Evolutionary conservation across 2,113 vertebrate species (phyloP).

Genomic region (Antigone vipio): DNA sequence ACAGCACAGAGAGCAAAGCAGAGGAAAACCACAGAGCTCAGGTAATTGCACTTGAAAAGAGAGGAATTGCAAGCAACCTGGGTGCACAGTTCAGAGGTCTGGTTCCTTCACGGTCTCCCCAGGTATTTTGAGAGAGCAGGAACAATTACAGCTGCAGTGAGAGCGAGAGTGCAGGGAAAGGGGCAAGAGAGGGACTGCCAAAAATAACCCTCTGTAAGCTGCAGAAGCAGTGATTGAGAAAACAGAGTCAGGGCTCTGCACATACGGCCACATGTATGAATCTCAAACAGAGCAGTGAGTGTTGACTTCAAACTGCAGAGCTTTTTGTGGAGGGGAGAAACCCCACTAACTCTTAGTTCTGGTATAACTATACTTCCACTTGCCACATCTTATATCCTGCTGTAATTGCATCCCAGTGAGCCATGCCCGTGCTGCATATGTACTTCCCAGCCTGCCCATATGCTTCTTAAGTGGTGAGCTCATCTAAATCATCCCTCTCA

Average conservation of each 20-base stretch:
- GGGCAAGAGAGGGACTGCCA: constrained; percentile 20
- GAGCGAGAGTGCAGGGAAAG: neutral
- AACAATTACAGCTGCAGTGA: neutral
- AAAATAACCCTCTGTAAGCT: constrained; percentile 6
- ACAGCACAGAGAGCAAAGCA: neutral
- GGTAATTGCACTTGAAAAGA: neutral
- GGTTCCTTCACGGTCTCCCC: neutral
- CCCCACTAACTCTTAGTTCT: neutral
- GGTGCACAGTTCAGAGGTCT: neutral
- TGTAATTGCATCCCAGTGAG: constrained; percentile 17
- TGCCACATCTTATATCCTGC: constrained; percentile 54
- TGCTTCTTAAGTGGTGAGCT: constrained; percentile 60
- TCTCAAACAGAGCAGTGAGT: neutral
- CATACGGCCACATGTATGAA: neutral
- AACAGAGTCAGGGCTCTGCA: constrained; percentile 6
- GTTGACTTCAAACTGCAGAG: constrained; percentile 6
- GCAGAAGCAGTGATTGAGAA: constrained; percentile 29
- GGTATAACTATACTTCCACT: constrained; percentile 24
- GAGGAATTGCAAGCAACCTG: neutral
- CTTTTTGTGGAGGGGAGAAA: neutral
- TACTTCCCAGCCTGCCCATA: constrained; percentile 50
- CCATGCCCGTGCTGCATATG: neutral
- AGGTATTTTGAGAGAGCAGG: neutral
- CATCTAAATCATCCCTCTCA: constrained; percentile 56
- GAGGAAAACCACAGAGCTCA: neutral